Evolutionary conservation across 2,888 invertebrate genomes (phyloP).

Genomic region (Steinernema carpocapsae): DNA sequence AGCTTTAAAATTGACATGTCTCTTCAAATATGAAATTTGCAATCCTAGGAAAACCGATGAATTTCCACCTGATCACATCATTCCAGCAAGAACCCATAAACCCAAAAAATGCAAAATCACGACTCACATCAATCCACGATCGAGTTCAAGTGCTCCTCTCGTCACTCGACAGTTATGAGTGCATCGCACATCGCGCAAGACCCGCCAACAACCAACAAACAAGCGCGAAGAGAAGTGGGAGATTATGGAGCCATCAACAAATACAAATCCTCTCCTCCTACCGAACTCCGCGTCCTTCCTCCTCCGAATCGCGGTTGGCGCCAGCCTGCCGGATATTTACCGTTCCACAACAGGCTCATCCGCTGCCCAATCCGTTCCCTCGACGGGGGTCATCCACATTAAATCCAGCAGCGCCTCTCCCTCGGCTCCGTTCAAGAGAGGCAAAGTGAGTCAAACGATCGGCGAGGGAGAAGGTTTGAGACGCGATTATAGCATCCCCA

Average conservation of each 20-base stretch:
- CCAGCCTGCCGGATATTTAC: conserved; percentile 29
- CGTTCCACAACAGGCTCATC: conserved; percentile 11
- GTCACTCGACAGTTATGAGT: conserved; percentile 3
- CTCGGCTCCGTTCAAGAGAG: background rate
- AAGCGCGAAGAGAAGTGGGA: conserved; percentile 25
- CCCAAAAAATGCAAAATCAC: too few species aligned
- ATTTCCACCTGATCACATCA: background rate
- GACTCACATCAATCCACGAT: conserved; percentile 1
- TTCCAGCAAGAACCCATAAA: too few species aligned
- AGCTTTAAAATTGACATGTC: too few species aligned
- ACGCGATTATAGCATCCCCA: conserved; percentile 6
- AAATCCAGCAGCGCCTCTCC: background rate
- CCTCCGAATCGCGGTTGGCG: background rate
- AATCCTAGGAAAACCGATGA: background rate
- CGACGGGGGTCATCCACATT: background rate
- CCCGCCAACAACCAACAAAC: background rate
- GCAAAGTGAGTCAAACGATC: too few species aligned
- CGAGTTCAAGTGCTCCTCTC: conserved; percentile 21
- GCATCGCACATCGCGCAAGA: background rate
- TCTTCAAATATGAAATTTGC: too few species aligned
- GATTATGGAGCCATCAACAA: conserved; percentile 15
- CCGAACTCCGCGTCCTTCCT: background rate
- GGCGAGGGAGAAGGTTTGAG: background rate
- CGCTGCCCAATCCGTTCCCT: background rate
- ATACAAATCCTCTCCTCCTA: conserved; percentile 6